Evolutionary conservation across 2,113 vertebrate species (phyloP).

Genomic region (Prionailurus viverrinus): DNA sequence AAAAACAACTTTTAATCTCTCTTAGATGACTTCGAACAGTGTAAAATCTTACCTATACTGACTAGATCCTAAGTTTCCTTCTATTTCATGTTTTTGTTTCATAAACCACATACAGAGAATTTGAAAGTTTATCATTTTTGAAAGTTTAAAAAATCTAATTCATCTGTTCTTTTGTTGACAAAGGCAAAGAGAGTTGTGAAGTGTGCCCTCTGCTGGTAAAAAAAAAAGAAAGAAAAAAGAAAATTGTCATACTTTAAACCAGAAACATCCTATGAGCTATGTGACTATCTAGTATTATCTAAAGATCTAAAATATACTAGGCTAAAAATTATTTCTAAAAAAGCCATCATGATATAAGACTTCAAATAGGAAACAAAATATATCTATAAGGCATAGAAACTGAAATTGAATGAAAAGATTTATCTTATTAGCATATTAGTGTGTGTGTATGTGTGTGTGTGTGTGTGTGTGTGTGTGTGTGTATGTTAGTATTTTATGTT

Average conservation of each 20-base stretch:
- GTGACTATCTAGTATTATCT: background rate
- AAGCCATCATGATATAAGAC: background rate
- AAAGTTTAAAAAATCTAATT: background rate
- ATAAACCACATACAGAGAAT: background rate
- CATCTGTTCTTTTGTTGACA: background rate
- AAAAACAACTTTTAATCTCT: constrained; percentile 34
- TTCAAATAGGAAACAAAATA: background rate
- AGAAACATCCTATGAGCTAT: background rate
- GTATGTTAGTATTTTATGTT: background rate
- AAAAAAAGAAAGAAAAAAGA: constrained; percentile 23
- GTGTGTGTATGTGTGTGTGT: too few relatives aligned
- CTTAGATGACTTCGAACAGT: background rate
- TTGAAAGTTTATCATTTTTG: background rate
- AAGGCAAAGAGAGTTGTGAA: constrained; percentile 55
- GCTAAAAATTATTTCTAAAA: background rate
- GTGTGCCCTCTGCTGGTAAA: constrained; percentile 76
- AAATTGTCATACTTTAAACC: constrained; percentile 4
- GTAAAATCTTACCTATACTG: background rate
- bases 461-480: too few relatives aligned
- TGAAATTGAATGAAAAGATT: background rate
- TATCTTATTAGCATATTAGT: background rate
- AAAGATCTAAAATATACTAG: background rate
- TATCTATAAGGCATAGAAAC: background rate
- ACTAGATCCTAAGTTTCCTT: background rate
- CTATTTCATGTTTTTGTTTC: background rate